A percentile compares a stretch with the other conserved stretches of the same genome.
Evolutionary conservation across 2,888 invertebrate species (phyloP).

Genomic region (Rosalia funebris): DNA sequence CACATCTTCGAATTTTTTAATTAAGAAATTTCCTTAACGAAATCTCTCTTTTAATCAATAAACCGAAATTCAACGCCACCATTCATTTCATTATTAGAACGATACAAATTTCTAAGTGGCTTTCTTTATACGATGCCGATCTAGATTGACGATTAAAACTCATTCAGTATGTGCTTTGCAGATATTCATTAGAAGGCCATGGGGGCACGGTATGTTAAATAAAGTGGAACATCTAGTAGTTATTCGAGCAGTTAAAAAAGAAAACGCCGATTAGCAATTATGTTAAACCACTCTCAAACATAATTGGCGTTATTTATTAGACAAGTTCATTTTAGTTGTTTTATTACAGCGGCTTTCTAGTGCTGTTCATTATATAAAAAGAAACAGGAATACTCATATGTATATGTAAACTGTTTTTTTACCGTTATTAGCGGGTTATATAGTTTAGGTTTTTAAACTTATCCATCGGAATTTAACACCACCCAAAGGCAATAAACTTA

Average conservation of each 20-base stretch:
- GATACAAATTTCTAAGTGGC: no score
- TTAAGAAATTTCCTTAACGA: neutral
- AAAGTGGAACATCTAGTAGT: neutral
- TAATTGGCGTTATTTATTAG: conserved; percentile 1
- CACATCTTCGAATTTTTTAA: neutral
- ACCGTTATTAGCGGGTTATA: neutral
- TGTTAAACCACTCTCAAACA: neutral
- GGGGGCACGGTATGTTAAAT: neutral
- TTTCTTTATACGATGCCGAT: no score
- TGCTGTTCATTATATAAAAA: neutral
- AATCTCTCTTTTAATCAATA: no score
- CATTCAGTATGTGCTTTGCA: neutral
- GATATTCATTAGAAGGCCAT: neutral
- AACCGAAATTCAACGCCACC: no score
- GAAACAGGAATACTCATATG: neutral
- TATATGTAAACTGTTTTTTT: neutral
- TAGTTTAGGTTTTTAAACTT: neutral
- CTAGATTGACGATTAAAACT: no score
- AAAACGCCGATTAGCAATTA: neutral
- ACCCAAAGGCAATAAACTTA: neutral
- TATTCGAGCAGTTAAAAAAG: neutral
- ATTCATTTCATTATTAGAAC: no score
- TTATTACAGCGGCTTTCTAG: neutral
- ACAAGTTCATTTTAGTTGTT: conserved; percentile 1
- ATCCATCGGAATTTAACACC: neutral